Percentiles rank a stretch among this genome's conserved stretches.
phyloP scores from a whole-genome alignment of 2,113 vertebrate species.

The Ahaetulla prasina region DNA sequence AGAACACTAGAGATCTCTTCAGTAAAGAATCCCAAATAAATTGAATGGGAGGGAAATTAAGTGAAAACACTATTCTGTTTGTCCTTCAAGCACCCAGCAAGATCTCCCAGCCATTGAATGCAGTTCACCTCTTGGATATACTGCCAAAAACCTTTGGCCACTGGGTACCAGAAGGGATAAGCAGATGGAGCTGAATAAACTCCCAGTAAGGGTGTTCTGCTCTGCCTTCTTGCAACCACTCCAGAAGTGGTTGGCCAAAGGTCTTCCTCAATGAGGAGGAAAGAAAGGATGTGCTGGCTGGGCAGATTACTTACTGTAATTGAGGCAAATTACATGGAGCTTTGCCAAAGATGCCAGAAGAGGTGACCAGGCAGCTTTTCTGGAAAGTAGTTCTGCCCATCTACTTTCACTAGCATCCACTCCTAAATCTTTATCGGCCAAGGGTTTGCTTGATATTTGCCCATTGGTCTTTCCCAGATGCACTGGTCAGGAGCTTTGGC shows the following conservation, averaged over 20 bases:
- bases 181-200: neutral
- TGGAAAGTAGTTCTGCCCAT: neutral
- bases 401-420: neutral
- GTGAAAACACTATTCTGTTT: neutral
- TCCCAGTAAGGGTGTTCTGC: neutral
- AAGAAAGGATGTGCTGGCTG: neutral
- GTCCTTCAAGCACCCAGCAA: neutral
- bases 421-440: neutral
- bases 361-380: neutral
- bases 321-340: neutral
- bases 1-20: neutral
- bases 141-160: neutral
- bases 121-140: neutral
- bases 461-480: neutral
- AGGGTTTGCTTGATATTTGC: neutral
- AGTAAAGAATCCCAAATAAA: neutral
- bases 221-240: neutral
- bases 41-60: neutral
- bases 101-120: neutral
- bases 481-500: neutral
- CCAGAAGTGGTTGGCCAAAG: neutral
- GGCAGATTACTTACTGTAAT: too few species aligned
- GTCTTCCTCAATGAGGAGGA: neutral
- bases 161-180: neutral
- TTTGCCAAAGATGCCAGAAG: neutral